Evolutionary conservation across 35 echinoderm and acorn worm species (phyloP), one percentile per base, ranked within the genome.

Genomic region (Hemicentrotus pulcherrimus): DNA sequence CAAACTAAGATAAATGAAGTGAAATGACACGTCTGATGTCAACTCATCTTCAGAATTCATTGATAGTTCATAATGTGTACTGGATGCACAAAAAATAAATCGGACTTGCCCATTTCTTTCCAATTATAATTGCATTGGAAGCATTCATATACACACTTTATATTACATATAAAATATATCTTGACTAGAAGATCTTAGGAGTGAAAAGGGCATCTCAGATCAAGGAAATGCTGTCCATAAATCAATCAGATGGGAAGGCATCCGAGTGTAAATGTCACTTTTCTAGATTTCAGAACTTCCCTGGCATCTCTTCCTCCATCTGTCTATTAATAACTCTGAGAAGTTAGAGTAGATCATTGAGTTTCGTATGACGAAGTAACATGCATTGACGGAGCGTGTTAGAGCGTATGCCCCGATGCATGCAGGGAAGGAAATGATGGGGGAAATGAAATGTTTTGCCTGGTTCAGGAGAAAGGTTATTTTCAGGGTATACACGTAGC

Each of bases 211-310:
- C 65, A 78, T 78, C 65, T 78, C 28, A n/a, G 65, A 78, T 78
- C 19, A n/a, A 78, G 65, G 65, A 78, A n/a, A 78, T 8, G 19
- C 5, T 28, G 65, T 78, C 65, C 65, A 78, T 78, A 78, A 78
- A 78, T 78, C 65, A 78, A n/a, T 78, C 65, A 78, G 65, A 78
- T 78, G 19, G 7, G 65, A 78, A 4, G 5, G 24, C 65, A 78
- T 78, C 65, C 65, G 65, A 78, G 65, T 78, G 28, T 78, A 78
- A 78, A 78, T 78, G 65, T 78, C 65, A 78, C 28, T 78, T 78
- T 78, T 78, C 5, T n/a, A 78, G 22, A 28, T 78, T 78, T 78
- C 65, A 78, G 24, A 78, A 78, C 65, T 78, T n/a, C 6, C 65
- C 65, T n/a, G n/a, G 24, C 65, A 78, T 78, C 65, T 78, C 65